Conservation (phyloP, 2,797 vertebrate species). For the Uromys caudimaculatus region DNA sequence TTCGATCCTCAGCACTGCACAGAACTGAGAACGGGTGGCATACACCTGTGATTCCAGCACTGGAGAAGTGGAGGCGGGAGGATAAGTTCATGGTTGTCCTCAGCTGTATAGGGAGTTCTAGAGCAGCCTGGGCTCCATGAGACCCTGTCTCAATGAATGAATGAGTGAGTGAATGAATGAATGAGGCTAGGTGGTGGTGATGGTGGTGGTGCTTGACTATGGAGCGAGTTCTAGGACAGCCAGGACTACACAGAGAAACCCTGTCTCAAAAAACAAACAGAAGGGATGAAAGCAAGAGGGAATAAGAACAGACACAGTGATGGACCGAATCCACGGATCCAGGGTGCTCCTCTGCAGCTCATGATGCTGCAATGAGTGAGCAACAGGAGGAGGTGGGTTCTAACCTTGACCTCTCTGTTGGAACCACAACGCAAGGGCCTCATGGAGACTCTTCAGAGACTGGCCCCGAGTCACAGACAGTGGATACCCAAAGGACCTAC, state of each 20-base stretch:
- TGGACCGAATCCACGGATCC: no score
- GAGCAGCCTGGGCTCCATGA: background rate
- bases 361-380: background rate
- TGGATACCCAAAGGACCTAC: accelerated
- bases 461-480: background rate
- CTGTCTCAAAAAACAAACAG: background rate
- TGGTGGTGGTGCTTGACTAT: background rate
- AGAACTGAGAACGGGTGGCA: background rate
- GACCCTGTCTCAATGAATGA: background rate
- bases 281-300: background rate
- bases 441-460: no score
- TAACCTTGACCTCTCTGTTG: background rate
- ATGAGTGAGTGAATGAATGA: background rate
- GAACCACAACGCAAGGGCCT: background rate
- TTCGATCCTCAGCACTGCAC: background rate
- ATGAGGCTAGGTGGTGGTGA: background rate
- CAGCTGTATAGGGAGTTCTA: background rate
- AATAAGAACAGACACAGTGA: background rate
- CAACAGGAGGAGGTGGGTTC: accelerated
- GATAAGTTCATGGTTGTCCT: background rate
- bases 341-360: accelerated
- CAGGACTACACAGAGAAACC: background rate
- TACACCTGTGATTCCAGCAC: background rate
- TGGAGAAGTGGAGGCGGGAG: background rate
- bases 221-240: background rate